Percentiles rank a stretch among this genome's conserved stretches.
Evolutionary conservation across 2,888 invertebrate genomes (phyloP).

Genomic region (Dryocosmus kuriphilus): DNA sequence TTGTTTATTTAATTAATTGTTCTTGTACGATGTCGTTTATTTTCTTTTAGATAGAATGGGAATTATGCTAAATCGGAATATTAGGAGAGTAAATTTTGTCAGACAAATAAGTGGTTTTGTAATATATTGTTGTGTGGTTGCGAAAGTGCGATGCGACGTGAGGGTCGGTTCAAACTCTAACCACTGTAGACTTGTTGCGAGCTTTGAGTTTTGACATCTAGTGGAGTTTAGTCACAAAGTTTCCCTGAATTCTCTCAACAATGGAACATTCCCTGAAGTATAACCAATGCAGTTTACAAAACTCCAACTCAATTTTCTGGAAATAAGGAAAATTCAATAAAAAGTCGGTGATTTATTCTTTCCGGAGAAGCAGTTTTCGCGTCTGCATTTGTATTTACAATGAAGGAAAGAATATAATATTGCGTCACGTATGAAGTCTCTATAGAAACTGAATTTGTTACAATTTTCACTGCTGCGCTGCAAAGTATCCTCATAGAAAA

Average conservation of each 20-base stretch:
- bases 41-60: too few relatives aligned
- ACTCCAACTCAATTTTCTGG: neutral
- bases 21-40: too few relatives aligned
- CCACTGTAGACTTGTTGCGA: constrained; percentile 17
- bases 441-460: too few relatives aligned
- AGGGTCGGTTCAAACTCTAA: constrained; percentile 3
- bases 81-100: neutral
- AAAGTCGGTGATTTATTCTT: constrained; percentile 4
- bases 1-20: too few relatives aligned
- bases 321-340: neutral
- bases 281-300: constrained; percentile 9
- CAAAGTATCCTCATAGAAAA: too few relatives aligned
- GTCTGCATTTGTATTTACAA: neutral
- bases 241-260: constrained; percentile 6
- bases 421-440: too few relatives aligned
- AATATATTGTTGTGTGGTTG: constrained; percentile 16
- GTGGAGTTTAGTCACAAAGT: constrained; percentile 27
- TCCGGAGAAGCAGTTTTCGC: neutral
- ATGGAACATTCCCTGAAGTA: constrained; percentile 9
- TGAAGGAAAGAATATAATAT: neutral
- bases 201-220: constrained; percentile 33
- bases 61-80: neutral
- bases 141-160: neutral
- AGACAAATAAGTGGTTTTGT: constrained; percentile 32
- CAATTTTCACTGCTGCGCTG: too few relatives aligned